Evolutionary conservation across 2,797 vertebrate species (phyloP).

Genomic region (Eurystomus glaucurus): DNA sequence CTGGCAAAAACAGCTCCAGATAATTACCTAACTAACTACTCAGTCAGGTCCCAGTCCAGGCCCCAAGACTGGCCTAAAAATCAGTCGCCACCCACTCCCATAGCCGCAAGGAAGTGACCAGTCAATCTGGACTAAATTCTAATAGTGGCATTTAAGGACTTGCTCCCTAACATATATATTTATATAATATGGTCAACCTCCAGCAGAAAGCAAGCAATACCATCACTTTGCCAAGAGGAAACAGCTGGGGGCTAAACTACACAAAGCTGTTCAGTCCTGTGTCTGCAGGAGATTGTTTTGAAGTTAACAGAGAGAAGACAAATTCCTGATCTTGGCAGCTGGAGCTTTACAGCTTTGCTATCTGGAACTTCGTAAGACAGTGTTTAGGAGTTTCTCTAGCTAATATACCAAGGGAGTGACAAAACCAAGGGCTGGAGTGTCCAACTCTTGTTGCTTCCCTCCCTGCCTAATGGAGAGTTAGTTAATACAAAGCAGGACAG

Average conservation of each 20-base stretch:
- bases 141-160: constrained; percentile 17
- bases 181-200: background rate
- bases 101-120: background rate
- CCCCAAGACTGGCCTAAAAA: background rate
- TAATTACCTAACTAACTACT: background rate
- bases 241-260: constrained; percentile 61
- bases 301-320: constrained; percentile 56
- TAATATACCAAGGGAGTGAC: constrained; percentile 49
- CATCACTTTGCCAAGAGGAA: constrained; percentile 37
- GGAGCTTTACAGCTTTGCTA: constrained; percentile 31
- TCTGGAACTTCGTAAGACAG: background rate
- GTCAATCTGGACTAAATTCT: constrained; percentile 5
- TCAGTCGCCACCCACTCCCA: background rate
- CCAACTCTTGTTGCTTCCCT: constrained; percentile 3
- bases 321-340: constrained; percentile 50
- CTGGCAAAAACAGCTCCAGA: constrained; percentile 11
- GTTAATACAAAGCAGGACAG: constrained; percentile 70
- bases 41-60: background rate
- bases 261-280: constrained; percentile 43
- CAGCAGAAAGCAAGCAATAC: constrained; percentile 49
- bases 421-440: background rate
- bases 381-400: constrained; percentile 37
- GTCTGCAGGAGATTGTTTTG: constrained; percentile 45
- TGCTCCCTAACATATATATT: background rate
- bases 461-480: constrained; percentile 26